phyloP scores from a whole-genome alignment of 2,888 invertebrate species.

The Dicyrtoma fusca region DNA sequence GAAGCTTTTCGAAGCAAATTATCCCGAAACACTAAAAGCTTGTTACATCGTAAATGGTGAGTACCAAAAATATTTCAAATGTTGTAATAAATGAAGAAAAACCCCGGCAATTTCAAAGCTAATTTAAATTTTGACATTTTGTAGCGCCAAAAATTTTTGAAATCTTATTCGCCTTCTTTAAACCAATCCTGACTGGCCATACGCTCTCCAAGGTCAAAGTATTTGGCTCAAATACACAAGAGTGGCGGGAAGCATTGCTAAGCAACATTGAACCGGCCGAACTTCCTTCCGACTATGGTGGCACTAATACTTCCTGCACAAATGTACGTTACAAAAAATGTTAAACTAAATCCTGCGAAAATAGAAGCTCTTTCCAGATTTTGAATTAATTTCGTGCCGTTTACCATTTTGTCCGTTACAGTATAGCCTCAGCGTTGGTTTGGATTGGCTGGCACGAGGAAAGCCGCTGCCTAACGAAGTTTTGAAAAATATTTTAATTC shows the following conservation, averaged over 20 bases:
- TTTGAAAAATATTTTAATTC: slow-evolving; percentile 13
- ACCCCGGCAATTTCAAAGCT: not conserved
- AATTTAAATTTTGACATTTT: not conserved
- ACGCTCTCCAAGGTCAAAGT: slow-evolving; percentile 30
- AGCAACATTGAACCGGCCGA: slow-evolving; percentile 32
- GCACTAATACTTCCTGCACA: slow-evolving; percentile 19
- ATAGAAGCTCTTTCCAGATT: too few relatives aligned
- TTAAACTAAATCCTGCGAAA: not conserved
- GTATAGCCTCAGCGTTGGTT: slow-evolving; percentile 14
- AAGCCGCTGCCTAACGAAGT: not conserved
- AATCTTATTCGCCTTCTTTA: slow-evolving; percentile 30
- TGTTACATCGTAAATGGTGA: slow-evolving; percentile 37
- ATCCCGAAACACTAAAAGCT: slow-evolving; percentile 37
- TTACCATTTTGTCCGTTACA: not conserved
- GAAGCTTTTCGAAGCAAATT: slow-evolving; percentile 37
- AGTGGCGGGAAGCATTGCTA: slow-evolving; percentile 20
- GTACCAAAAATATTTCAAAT: slow-evolving; percentile 7
- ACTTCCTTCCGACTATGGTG: slow-evolving; percentile 31
- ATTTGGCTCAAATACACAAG: slow-evolving; percentile 24
- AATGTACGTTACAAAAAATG: slow-evolving; percentile 17
- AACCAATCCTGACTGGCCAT: slow-evolving; percentile 29
- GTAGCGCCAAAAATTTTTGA: slow-evolving; percentile 36
- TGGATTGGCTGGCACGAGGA: slow-evolving; percentile 11
- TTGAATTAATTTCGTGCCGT: too few relatives aligned
- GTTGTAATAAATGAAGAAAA: not conserved